Conservation (phyloP, 2,113 vertebrate species). For the Phoxinus phoxinus region DNA sequence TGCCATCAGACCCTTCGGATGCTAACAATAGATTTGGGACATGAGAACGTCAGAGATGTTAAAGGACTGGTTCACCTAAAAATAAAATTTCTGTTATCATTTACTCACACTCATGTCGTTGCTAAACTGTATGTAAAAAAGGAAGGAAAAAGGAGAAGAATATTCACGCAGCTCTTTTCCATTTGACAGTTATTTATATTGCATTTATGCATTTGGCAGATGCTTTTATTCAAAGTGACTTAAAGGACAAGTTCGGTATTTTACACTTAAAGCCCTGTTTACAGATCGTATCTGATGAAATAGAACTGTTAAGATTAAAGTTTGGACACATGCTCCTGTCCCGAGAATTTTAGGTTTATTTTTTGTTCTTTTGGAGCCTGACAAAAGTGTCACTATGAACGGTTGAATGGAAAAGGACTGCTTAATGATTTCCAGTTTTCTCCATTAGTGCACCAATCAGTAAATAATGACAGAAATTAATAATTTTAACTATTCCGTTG, state of each 20-base stretch:
- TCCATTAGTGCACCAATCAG: too few species aligned
- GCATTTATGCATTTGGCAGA: background rate
- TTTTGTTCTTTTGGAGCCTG: background rate
- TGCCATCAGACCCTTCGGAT: background rate
- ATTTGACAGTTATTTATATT: background rate
- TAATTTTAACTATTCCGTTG: background rate
- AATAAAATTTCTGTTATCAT: background rate
- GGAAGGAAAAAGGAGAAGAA: background rate
- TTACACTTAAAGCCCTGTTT: too few species aligned
- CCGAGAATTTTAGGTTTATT: too few species aligned
- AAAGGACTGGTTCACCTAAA: background rate
- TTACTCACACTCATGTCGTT: background rate
- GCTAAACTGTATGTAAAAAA: too few species aligned
- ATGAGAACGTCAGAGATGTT: background rate
- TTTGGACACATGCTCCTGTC: too few species aligned
- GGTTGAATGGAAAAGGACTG: background rate
- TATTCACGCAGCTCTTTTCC: background rate
- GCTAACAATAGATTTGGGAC: slow-evolving; percentile 25
- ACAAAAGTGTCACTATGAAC: background rate
- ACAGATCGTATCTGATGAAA: too few species aligned
- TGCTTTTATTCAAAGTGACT: background rate
- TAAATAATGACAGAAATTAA: background rate
- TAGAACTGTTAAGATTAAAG: too few species aligned
- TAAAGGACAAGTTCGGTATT: too few species aligned
- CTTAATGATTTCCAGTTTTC: too few species aligned